A percentile compares a stretch with the other conserved stretches of the same genome.
Evolutionary conservation across 2,888 invertebrate genomes (phyloP).

Genomic region (Eutolmus rufibarbis): DNA sequence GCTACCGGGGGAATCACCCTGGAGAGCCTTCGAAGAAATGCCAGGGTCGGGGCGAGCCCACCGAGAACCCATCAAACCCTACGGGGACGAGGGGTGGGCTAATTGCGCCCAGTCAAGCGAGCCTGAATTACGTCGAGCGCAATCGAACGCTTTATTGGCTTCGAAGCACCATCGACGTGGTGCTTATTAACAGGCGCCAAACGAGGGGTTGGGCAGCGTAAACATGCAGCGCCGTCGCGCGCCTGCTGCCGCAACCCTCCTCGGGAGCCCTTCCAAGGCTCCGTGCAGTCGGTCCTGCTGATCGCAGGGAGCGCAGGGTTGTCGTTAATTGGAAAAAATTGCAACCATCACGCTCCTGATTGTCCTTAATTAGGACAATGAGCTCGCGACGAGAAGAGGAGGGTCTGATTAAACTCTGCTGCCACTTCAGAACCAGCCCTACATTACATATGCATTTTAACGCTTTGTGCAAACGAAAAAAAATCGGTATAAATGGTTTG

Average conservation of each 20-base stretch:
- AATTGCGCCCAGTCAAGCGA: slow-evolving; percentile 28
- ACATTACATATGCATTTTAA: neutral
- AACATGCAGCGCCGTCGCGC: neutral
- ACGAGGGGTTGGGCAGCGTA: neutral
- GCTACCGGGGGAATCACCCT: neutral
- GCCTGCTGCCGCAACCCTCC: neutral
- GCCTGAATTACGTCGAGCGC: slow-evolving; percentile 4
- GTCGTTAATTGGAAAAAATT: neutral
- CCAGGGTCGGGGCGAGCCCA: neutral
- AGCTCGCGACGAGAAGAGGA: neutral
- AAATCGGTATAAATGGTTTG: neutral
- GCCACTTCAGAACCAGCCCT: neutral
- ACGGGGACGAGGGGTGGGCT: neutral
- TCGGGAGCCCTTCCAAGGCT: neutral
- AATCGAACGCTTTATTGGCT: slow-evolving; percentile 34
- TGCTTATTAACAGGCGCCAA: slow-evolving; percentile 7
- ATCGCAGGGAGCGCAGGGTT: neutral
- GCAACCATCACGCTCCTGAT: neutral
- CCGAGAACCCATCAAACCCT: neutral
- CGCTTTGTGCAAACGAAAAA: neutral
- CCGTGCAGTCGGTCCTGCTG: neutral
- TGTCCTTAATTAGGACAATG: neutral
- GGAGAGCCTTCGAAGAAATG: neutral
- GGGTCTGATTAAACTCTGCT: neutral
- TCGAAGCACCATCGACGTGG: neutral